phyloP scores from a whole-genome alignment of 92 coral and sea anemone species.

The Porites cylindrica region DNA sequence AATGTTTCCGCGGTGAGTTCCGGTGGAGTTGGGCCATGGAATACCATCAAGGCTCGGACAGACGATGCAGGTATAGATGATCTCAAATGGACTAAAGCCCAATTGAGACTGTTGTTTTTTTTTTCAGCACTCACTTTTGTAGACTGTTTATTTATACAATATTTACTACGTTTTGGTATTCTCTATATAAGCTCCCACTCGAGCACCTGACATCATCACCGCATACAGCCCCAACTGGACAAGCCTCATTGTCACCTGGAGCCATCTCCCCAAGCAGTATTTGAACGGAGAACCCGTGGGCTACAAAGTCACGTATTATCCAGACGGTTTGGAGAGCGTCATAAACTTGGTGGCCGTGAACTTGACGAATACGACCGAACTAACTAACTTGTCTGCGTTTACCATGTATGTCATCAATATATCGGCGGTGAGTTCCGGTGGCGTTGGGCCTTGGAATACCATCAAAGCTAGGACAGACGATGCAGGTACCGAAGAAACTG shows the following conservation, averaged over 20 bases:
- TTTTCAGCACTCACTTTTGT: too few species aligned
- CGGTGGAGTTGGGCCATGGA: slow-evolving; percentile 41
- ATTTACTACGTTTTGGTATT: background rate
- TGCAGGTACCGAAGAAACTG: background rate
- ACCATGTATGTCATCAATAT: slow-evolving; percentile 42
- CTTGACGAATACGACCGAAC: slow-evolving; percentile 1
- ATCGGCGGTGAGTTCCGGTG: slow-evolving; percentile 12
- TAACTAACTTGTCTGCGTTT: slow-evolving; percentile 17
- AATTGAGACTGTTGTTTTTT: background rate
- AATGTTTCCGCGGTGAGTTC: slow-evolving; percentile 31
- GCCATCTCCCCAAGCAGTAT: background rate
- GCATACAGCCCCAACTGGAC: slow-evolving; percentile 43
- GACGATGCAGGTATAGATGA: slow-evolving; percentile 15
- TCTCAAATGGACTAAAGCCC: too few species aligned
- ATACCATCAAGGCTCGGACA: slow-evolving; percentile 11
- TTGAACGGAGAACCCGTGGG: slow-evolving; percentile 13
- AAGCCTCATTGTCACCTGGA: slow-evolving; percentile 48
- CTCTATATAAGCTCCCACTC: background rate
- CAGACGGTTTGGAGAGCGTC: background rate
- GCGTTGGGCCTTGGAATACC: slow-evolving; percentile 10
- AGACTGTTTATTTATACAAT: too few species aligned
- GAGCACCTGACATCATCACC: background rate
- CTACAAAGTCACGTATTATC: slow-evolving; percentile 6
- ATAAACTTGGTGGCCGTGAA: background rate
- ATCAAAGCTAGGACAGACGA: slow-evolving; percentile 17